These are phyloP conservation scores for Vidua macroura DNA, from an alignment of 2,113 vertebrate genomes.

Conservation along the genomic window DNA sequence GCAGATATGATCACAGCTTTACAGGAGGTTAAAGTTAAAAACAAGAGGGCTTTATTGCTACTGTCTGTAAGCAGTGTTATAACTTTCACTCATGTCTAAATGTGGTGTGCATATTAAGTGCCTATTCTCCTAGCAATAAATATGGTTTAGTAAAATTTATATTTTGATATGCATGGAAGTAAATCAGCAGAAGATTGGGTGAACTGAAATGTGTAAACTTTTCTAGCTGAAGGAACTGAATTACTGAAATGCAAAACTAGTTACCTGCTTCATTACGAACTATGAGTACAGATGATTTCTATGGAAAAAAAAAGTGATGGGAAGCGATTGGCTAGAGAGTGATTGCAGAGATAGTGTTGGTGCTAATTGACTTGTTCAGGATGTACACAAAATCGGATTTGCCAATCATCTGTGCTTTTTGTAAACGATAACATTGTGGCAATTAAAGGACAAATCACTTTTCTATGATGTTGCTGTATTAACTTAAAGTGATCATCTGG, in stretches of 20 bases:
- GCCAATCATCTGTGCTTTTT: slow-evolving; percentile 59
- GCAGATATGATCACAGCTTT: not conserved
- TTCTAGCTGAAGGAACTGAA: slow-evolving; percentile 36
- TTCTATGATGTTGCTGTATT: slow-evolving; percentile 33
- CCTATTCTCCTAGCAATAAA: not conserved
- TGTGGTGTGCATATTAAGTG: slow-evolving; percentile 35
- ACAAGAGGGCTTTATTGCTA: not conserved
- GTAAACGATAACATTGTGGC: slow-evolving; percentile 61
- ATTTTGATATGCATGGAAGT: slow-evolving; percentile 33
- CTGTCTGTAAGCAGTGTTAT: not conserved
- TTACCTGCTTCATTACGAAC: slow-evolving; percentile 70
- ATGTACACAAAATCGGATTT: slow-evolving; percentile 55
- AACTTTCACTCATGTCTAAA: not conserved
- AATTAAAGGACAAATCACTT: slow-evolving; percentile 70
- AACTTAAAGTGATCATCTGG: slow-evolving; percentile 63
- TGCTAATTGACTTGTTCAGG: slow-evolving; percentile 66
- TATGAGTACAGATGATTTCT: slow-evolving; percentile 40
- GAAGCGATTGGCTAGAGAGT: slow-evolving; percentile 63
- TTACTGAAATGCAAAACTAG: slow-evolving; percentile 54
- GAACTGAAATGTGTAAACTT: slow-evolving; percentile 56
- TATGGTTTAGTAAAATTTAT: not conserved
- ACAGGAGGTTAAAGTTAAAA: not conserved
- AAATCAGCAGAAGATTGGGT: slow-evolving; percentile 52
- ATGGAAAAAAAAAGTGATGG: slow-evolving; percentile 31
- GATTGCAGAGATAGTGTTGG: slow-evolving; percentile 52